phyloP scores from a whole-genome alignment of 1,140 invertebrate species.

The Drosophila subpulchrella region DNA sequence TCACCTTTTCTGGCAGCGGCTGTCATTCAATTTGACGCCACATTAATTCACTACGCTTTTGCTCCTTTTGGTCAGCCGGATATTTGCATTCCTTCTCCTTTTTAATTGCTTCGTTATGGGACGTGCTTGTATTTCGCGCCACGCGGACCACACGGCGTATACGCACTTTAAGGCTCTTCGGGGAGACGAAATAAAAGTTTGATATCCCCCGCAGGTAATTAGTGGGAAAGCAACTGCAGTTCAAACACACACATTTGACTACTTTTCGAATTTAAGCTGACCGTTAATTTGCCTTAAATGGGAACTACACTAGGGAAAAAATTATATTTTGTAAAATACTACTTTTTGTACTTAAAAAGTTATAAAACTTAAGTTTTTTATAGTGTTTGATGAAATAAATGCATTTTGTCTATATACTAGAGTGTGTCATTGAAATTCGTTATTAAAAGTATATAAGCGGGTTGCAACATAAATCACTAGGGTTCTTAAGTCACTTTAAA shows the following conservation, averaged over 20 bases:
- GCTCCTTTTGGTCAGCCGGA: constrained; percentile 26
- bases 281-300: not conserved
- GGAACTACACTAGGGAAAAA: not conserved
- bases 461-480: too few relatives aligned
- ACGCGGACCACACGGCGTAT: constrained; percentile 40
- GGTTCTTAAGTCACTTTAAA: too few relatives aligned
- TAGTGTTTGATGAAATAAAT: not conserved
- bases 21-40: constrained; percentile 79
- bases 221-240: constrained; percentile 7
- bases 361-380: not conserved
- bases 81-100: constrained; percentile 51
- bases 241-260: not conserved
- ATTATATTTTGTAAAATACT: too few relatives aligned
- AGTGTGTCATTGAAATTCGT: too few relatives aligned
- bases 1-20: constrained; percentile 39
- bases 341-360: too few relatives aligned
- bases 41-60: constrained; percentile 64
- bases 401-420: too few relatives aligned
- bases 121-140: constrained; percentile 23
- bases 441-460: too few relatives aligned
- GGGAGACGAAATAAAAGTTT: constrained; percentile 20
- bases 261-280: constrained; percentile 9
- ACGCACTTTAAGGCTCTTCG: constrained; percentile 19
- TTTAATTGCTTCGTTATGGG: constrained; percentile 68
- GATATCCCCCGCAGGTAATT: constrained; percentile 39